Percentiles rank a stretch among this genome's conserved stretches.
phyloP scores from a whole-genome alignment of 2,888 invertebrate species.

The Archips crataeganus region DNA sequence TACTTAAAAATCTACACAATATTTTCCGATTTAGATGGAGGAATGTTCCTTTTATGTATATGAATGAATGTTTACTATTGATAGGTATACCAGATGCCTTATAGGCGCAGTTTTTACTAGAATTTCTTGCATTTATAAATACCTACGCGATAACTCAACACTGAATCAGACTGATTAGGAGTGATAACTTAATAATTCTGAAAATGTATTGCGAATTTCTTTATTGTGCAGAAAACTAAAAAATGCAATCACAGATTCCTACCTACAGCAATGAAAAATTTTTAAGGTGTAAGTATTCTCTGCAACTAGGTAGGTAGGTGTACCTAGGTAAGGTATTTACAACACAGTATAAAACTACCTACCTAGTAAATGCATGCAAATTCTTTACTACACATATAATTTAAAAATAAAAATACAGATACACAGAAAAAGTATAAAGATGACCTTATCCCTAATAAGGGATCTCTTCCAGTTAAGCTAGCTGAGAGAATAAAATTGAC shows the following conservation, averaged over 20 bases:
- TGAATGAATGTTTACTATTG: neutral
- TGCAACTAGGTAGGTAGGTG: no score
- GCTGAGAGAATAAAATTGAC: no score
- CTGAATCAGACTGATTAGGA: conserved; percentile 5
- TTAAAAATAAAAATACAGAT: no score
- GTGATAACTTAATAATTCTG: neutral
- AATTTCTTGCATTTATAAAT: neutral
- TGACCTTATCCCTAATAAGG: no score
- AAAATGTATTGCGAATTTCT: neutral
- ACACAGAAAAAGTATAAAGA: no score
- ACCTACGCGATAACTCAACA: neutral
- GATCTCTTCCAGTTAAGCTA: no score
- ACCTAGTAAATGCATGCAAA: no score
- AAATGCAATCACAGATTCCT: neutral
- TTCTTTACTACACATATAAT: no score
- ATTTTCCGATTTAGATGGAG: neutral
- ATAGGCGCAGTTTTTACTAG: neutral
- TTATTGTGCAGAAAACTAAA: neutral
- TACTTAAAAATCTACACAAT: neutral
- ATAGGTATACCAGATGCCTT: neutral
- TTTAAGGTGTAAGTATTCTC: no score
- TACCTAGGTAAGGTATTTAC: no score
- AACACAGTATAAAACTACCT: no score
- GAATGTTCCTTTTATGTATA: neutral
- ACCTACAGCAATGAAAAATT: no score